Base-by-base conservation (phyloP, 2,113 vertebrate genomes). In the Acanthochromis polyacanthus region DNA sequence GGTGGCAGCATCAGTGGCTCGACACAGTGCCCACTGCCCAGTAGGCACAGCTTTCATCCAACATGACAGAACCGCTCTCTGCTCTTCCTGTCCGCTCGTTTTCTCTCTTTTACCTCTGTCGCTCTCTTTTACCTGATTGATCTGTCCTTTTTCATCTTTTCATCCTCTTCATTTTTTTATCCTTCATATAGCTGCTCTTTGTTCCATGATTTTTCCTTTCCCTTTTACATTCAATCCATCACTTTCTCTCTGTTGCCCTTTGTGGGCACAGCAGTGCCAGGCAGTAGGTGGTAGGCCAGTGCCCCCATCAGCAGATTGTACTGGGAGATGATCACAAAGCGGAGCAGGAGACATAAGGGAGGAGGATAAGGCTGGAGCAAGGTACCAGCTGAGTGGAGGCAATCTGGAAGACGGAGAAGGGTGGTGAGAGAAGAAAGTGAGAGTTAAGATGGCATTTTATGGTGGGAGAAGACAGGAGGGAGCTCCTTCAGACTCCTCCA, bases 1-100 rank as follows among this genome's bases (percentile, higher is more conserved):
- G 69, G 82, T 72, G 82, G 83, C 83, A 87, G 81, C 81, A 89
- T 88, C 88, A 78, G 85, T 84, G 82, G 80, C 71, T 67, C 62
- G 59, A 64, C 71, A 68, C 67, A 32, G 69, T 86, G 76, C 90
- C 81, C 79, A 63, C 81, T 81, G 89, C 78, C 89, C 86, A 86
- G 82, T 85, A 83, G 91, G 88, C 89, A 84, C 83, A 81, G 87
- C 90, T 90, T 91, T 91, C 65, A 89, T 91, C 90, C 80, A 78
- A 83, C 86, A 88, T 89, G 83, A 91, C 80, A 88, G 80, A 83
- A 67, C 71, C 71, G 30, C 81, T 67, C 77, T 55, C 60, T 82
- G 55, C 85, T 75, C 57, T 23, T 80, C 43, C 46, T 76, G 59
- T 71, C 16, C 57, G n/a, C 51, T 62, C 55, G 14, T 53, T 78